Percentiles rank a stretch among this genome's conserved stretches.
phyloP scores from a whole-genome alignment of 2,113 vertebrate genomes.

The Anarhynchus alexandrinus region DNA sequence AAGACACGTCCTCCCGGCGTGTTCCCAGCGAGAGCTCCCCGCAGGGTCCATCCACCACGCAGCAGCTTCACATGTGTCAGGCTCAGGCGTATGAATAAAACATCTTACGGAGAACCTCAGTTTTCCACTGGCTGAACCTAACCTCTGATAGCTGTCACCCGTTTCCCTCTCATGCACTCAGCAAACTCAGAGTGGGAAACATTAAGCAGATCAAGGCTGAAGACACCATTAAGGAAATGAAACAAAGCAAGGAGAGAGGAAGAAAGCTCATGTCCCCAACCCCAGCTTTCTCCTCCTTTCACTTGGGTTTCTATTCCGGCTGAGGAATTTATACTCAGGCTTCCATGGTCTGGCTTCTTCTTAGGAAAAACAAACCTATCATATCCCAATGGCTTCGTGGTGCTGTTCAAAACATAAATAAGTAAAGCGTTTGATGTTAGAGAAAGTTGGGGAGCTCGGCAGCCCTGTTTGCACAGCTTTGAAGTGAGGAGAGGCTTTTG shows the following conservation, averaged over 20 bases:
- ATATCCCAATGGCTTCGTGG: not conserved
- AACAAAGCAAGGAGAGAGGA: not conserved
- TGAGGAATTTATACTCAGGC: not conserved
- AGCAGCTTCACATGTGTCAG: not conserved
- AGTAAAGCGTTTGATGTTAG: not conserved
- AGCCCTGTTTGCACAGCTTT: not conserved
- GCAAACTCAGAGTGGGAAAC: not conserved
- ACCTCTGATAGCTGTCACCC: not conserved
- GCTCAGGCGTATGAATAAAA: not conserved
- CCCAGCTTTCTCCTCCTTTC: not conserved
- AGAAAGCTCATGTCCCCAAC: not conserved
- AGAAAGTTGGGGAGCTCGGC: not conserved
- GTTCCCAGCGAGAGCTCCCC: not conserved
- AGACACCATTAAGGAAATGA: not conserved
- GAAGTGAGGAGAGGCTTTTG: not conserved
- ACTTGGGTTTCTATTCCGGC: not conserved
- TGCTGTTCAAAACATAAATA: not conserved
- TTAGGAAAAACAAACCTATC: not conserved
- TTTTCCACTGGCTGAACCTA: not conserved
- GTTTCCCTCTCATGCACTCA: accelerated
- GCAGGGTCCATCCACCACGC: not conserved
- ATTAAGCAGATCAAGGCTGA: not conserved
- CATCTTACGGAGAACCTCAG: not conserved
- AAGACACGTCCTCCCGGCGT: accelerated
- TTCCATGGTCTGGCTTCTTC: not conserved